A percentile compares a stretch with the other conserved stretches of the same genome.
phyloP scores from a whole-genome alignment of 2,113 vertebrate species.

The Irena cyanogastra region DNA sequence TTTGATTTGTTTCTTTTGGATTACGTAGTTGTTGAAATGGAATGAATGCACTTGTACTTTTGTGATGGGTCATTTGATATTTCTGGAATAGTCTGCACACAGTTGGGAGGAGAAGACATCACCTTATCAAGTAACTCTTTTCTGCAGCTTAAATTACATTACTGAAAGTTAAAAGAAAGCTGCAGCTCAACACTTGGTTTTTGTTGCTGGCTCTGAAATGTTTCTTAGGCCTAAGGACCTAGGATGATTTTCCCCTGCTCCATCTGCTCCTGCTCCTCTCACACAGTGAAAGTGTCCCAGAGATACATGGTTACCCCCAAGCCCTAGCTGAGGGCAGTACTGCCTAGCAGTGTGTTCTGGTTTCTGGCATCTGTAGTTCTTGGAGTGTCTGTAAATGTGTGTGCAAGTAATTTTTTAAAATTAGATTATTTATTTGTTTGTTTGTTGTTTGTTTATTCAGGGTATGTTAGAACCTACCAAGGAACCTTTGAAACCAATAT shows the following conservation, averaged over 20 bases:
- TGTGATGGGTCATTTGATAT: not conserved
- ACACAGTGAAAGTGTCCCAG: not conserved
- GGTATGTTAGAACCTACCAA: constrained; percentile 93
- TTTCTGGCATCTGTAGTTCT: not conserved
- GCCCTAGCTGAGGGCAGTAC: not conserved
- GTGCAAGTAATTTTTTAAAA: not conserved
- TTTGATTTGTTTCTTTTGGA: not conserved
- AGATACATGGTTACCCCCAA: not conserved
- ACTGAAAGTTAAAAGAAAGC: not conserved
- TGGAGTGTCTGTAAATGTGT: not conserved
- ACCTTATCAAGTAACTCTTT: constrained; percentile 3
- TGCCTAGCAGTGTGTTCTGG: not conserved
- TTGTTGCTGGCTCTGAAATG: not conserved
- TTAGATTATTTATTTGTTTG: not conserved
- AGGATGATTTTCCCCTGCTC: not conserved
- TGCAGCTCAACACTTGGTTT: not conserved
- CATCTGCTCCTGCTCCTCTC: not conserved
- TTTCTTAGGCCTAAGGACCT: not conserved
- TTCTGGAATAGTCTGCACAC: not conserved
- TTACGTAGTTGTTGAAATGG: not conserved
- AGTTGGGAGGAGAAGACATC: not conserved
- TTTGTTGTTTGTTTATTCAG: constrained; percentile 61
- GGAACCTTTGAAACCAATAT: constrained; percentile 84
- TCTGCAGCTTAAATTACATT: not conserved
- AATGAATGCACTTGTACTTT: not conserved